These are phyloP conservation scores for Benthosema pterotum DNA, from an alignment of 2,797 vertebrate genomes.

Conservation along the genomic window DNA sequence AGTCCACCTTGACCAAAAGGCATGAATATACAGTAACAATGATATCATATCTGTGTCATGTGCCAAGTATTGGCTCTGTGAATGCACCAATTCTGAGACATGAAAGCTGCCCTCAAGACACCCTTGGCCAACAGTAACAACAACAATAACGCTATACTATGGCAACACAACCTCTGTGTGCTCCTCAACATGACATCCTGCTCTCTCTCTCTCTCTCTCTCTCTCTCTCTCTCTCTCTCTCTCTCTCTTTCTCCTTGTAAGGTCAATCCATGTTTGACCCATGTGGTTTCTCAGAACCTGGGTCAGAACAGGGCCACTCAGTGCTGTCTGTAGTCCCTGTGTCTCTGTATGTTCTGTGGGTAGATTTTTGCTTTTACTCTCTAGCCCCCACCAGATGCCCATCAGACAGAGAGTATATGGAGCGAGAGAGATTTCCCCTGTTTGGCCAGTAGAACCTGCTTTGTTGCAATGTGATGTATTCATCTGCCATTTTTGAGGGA, in stretches of 20 bases:
- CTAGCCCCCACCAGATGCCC: too few relatives aligned
- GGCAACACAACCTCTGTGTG: slow-evolving; percentile 1
- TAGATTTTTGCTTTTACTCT: slow-evolving; percentile 1
- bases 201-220: not conserved
- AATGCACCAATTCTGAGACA: too few relatives aligned
- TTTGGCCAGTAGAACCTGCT: slow-evolving; percentile 40
- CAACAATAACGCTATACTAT: slow-evolving; percentile 1
- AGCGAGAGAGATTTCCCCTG: slow-evolving; percentile 31
- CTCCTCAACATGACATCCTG: slow-evolving; percentile 1
- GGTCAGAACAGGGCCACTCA: not conserved
- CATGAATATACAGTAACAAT: too few relatives aligned
- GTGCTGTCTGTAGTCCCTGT: not conserved
- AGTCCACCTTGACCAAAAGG: too few relatives aligned
- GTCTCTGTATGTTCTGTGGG: slow-evolving; percentile 10
- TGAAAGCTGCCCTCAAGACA: not conserved
- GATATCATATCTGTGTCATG: too few relatives aligned
- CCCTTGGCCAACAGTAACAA: not conserved
- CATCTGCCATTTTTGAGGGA: not conserved
- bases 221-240: slow-evolving; percentile 1
- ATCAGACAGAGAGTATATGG: too few relatives aligned
- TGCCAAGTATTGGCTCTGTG: not conserved
- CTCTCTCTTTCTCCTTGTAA: slow-evolving; percentile 14
- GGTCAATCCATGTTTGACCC: not conserved
- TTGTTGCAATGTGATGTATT: not conserved
- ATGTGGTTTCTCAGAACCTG: slow-evolving; percentile 4